These are phyloP conservation scores for Hylaeus anthracinus DNA, from an alignment of 1,140 invertebrate species.

Conservation along the genomic window DNA sequence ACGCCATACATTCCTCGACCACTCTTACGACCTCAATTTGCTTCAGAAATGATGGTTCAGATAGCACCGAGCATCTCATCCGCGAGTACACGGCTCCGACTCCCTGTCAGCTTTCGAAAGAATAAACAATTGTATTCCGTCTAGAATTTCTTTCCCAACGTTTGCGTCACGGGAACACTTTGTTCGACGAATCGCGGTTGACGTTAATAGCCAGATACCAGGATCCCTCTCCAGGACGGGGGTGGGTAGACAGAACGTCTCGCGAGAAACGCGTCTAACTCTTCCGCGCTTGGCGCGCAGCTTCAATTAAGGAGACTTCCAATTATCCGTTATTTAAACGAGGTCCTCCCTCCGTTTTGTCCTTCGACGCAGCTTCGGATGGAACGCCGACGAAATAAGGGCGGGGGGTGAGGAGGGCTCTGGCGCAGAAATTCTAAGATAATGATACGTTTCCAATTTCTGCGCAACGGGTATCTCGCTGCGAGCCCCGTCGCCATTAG, in stretches of 20 bases:
- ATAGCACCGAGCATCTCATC: no score
- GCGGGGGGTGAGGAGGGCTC: no score
- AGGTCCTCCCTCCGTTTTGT: constrained; percentile 55
- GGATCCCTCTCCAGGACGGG: constrained; percentile 22
- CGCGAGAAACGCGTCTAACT: constrained; percentile 65
- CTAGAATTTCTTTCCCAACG: constrained; percentile 1
- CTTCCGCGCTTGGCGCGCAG: constrained; percentile 63
- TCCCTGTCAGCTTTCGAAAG: neutral
- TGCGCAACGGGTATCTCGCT: constrained; percentile 38
- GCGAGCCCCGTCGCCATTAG: constrained; percentile 26
- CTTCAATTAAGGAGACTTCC: constrained; percentile 75
- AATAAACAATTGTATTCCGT: neutral
- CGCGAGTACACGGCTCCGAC: no score
- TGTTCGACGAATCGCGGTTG: constrained; percentile 34
- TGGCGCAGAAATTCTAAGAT: constrained; percentile 21
- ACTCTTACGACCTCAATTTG: no score
- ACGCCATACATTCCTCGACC: no score
- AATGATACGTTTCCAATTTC: constrained; percentile 51
- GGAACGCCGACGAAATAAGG: constrained; percentile 16
- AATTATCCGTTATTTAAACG: constrained; percentile 78
- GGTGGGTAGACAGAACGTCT: constrained; percentile 26
- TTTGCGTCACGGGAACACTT: neutral
- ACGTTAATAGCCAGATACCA: constrained; percentile 42
- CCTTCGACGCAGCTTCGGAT: constrained; percentile 19
- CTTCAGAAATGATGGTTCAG: no score